phyloP scores from a whole-genome alignment of 2,888 invertebrate genomes.

The Diaprepes abbreviatus region DNA sequence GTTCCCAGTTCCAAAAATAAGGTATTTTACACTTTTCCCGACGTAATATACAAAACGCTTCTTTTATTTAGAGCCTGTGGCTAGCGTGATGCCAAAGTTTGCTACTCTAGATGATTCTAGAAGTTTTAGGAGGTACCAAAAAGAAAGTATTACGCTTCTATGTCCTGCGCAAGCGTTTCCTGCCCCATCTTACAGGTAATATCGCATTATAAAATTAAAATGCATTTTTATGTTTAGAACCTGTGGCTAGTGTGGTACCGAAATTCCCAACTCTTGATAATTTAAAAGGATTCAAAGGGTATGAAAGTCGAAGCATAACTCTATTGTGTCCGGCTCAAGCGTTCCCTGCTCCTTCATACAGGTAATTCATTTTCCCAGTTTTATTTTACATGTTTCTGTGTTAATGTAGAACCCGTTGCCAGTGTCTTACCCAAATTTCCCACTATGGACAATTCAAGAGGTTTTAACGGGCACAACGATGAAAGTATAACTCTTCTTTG shows the following conservation, averaged over 20 bases:
- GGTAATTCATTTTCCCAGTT: conserved; percentile 58
- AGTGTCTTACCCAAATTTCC: conserved; percentile 69
- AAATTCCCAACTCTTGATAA: conserved; percentile 71
- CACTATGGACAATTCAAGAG: conserved; percentile 60
- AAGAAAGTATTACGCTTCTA: conserved; percentile 69
- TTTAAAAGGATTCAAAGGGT: conserved; percentile 74
- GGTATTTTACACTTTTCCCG: conserved; percentile 56
- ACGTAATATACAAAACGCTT: conserved; percentile 17
- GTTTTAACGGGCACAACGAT: conserved; percentile 56
- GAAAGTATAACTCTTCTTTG: conserved; percentile 71
- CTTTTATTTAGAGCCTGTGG: conserved; percentile 65
- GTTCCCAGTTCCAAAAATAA: conserved; percentile 75
- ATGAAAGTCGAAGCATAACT: conserved; percentile 61
- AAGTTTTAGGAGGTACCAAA: conserved; percentile 58
- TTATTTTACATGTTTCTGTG: background rate
- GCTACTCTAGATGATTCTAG: conserved; percentile 61
- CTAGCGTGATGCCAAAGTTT: conserved; percentile 71
- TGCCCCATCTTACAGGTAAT: conserved; percentile 70
- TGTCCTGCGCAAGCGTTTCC: conserved; percentile 79
- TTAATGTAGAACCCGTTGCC: conserved; percentile 67
- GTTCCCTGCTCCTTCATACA: conserved; percentile 73
- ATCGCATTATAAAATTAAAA: conserved; percentile 68
- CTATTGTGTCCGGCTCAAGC: conserved; percentile 75
- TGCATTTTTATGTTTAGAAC: conserved; percentile 24
- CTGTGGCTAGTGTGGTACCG: conserved; percentile 72